Evolutionary conservation across 2,888 invertebrate genomes (phyloP), one percentile per base, ranked within the genome.

Genomic region (Orthosia incerta): DNA sequence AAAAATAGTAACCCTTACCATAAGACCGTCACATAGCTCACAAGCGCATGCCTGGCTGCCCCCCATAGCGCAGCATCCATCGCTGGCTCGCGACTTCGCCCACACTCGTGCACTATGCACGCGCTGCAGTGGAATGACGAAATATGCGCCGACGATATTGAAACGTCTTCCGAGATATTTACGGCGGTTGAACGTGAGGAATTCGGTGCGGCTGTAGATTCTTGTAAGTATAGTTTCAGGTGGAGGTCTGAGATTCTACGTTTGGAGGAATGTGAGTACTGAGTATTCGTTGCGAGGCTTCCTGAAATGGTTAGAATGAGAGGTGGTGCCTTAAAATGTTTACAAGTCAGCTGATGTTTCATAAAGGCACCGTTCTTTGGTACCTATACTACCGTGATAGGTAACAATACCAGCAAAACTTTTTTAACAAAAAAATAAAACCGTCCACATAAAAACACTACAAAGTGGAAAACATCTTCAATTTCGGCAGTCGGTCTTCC

Each of bases 121-220:
- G 20, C 55, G 57, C 71, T 23, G 73, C 72, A 64, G 59, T 69
- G 76, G 74, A 85, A 84, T 83, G 64, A 63, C 60, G 83, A 83
- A 84, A 82, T 78, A 82, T 74, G 59, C 57, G 64, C 62, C 50
- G 55, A 62, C 73, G 73, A 72, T 74, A 72, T 59, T 70, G 61
- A 70, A 55, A 64, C 20, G 63, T 69, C 70, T 45, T 57, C 46
- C 16, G 23, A 62, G 69, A 81, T 76, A 84, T 83, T 82, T 84
- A 79, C 60, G 76, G 66, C 79, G 56, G 67, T n/a, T 69, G 60
- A 74, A 81, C 72, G 64, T 50, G 55, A 70, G 63, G 70, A 60
- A 76, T 72, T 53, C 18, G 15, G 13, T 48, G 45, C 16, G 15
- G 53, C 53, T 55, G 26, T 53, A 59, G 53, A 74, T 80, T 70